These are phyloP conservation scores for Samia ricini DNA, from an alignment of 1,140 invertebrate genomes.

Conservation along the genomic window DNA sequence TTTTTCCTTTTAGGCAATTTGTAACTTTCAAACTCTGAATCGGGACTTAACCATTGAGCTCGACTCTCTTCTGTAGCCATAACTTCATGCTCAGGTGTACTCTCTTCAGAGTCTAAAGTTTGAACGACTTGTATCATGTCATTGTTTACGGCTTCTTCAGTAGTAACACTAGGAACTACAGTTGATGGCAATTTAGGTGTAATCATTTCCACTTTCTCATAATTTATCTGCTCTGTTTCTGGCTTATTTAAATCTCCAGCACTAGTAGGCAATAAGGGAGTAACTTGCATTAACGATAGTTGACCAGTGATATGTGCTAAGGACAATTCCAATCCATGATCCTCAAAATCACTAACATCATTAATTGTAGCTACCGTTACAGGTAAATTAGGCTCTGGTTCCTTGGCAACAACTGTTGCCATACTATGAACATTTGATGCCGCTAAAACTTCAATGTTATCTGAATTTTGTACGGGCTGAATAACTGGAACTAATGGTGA, in stretches of 20 bases:
- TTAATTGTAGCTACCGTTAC: constrained; percentile 43
- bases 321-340: constrained; percentile 69
- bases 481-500: constrained; percentile 8
- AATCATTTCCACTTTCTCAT: constrained; percentile 61
- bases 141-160: constrained; percentile 44
- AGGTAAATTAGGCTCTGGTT: constrained; percentile 26
- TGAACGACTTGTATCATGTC: constrained; percentile 67
- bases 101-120: constrained; percentile 56
- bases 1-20: constrained; percentile 53
- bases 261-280: constrained; percentile 53
- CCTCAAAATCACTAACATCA: constrained; percentile 61
- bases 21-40: constrained; percentile 39
- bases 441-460: constrained; percentile 4
- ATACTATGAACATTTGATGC: constrained; percentile 21
- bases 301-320: constrained; percentile 75
- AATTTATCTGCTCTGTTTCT: constrained; percentile 33
- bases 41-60: constrained; percentile 25
- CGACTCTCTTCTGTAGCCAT: constrained; percentile 44
- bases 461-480: constrained; percentile 12
- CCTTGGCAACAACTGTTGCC: constrained; percentile 33
- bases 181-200: constrained; percentile 59
- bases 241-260: constrained; percentile 39
- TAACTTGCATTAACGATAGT: constrained; percentile 64
- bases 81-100: constrained; percentile 30
- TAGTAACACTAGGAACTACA: constrained; percentile 34